Evolutionary conservation across 2,113 vertebrate genomes (phyloP).

Genomic region (Salvelinus sp.): DNA sequence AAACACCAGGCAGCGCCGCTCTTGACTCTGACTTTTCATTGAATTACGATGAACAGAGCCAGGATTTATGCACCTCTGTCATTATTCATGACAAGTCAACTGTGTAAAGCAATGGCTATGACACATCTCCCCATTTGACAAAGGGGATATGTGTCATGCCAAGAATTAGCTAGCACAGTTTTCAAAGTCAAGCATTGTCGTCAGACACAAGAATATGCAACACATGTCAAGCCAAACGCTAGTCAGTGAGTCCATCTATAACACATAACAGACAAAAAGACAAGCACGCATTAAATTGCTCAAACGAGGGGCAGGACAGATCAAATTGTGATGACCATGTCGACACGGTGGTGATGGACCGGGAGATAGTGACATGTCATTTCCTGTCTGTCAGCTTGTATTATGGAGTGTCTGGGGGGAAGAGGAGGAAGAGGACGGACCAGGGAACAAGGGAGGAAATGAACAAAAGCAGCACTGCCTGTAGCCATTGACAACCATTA

Average conservation of each 20-base stretch:
- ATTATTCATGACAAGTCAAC: constrained; percentile 9
- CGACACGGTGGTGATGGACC: constrained; percentile 17
- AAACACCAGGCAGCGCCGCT: background rate
- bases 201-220: background rate
- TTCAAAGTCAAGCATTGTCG: background rate
- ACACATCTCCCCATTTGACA: background rate
- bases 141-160: background rate
- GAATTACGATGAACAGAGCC: constrained; percentile 31
- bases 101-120: background rate
- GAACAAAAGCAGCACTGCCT: constrained; percentile 13
- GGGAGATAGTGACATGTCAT: constrained; percentile 43
- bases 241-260: background rate
- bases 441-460: constrained; percentile 46
- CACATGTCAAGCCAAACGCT: background rate
- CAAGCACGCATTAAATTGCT: constrained; percentile 7
- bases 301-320: background rate
- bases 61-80: constrained; percentile 9
- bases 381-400: constrained; percentile 54
- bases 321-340: constrained; percentile 5
- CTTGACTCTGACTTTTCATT: constrained; percentile 34
- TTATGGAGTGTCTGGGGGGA: constrained; percentile 34
- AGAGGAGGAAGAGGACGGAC: constrained; percentile 5
- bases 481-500: background rate
- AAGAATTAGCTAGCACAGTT: background rate
- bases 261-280: background rate